These are phyloP conservation scores for Netelia virgata DNA, from an alignment of 2,888 invertebrate species.

Conservation along the genomic window DNA sequence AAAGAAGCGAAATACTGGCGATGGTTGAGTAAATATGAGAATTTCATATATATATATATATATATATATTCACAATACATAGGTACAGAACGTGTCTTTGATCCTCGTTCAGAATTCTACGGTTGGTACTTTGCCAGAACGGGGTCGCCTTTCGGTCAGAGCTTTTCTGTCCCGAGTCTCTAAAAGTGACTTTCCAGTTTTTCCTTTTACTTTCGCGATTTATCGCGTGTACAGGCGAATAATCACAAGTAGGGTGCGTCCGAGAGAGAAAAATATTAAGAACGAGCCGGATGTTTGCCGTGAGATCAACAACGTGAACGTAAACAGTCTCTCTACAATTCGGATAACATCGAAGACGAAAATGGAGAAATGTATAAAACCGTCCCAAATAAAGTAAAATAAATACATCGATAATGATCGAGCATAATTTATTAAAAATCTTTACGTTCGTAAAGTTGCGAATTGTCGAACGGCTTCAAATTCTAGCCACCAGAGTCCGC, in stretches of 20 bases:
- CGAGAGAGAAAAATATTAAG: slow-evolving; percentile 52
- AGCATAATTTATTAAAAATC: no score
- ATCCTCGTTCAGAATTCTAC: slow-evolving; percentile 36
- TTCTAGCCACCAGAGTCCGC: no score
- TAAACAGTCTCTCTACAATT: neutral
- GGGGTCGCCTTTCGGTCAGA: slow-evolving; percentile 30
- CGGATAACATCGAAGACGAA: no score
- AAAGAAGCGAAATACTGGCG: neutral
- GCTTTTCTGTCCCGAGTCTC: slow-evolving; percentile 43
- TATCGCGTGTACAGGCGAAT: slow-evolving; percentile 56
- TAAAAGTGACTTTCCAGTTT: slow-evolving; percentile 10
- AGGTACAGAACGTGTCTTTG: slow-evolving; percentile 32
- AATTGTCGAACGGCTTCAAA: no score
- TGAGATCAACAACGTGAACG: slow-evolving; percentile 35
- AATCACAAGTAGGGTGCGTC: slow-evolving; percentile 47
- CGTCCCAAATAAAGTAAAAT: no score
- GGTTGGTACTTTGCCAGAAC: slow-evolving; percentile 61
- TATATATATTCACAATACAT: neutral
- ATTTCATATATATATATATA: no score
- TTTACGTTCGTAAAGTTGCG: no score
- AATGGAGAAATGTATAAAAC: no score
- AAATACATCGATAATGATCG: no score
- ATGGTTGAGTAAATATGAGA: no score
- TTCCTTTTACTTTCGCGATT: slow-evolving; percentile 54
- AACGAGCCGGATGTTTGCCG: slow-evolving; percentile 52